Base-by-base conservation (phyloP, 64 coral and sea anemone genomes). In the Orbicella faveolata region DNA sequence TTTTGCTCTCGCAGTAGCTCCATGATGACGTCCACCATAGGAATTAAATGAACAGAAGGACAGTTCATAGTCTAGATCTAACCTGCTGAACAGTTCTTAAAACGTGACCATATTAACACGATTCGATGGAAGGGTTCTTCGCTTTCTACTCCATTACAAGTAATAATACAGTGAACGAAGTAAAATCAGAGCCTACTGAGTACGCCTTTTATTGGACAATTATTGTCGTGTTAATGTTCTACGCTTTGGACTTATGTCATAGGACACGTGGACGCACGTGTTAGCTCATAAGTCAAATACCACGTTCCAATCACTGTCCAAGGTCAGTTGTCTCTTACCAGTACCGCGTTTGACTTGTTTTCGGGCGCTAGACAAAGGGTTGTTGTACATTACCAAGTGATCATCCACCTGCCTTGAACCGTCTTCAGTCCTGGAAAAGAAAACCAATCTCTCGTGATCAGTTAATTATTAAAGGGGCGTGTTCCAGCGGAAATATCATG, bases 301-400 rank as follows among this genome's bases (percentile, higher is more conserved):
- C 61, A 52, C 64, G n/a, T 85, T 85, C 65, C 36, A 52, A 51
- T 85, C 44, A 52, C 36, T 67, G 75, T 64, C 75, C 44, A 67
- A 18, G 41, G 35, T 69, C 57, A 79, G 35, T 20, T 89, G 30
- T 9, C 8, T 64, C 20, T n/a, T 48, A 13, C 9, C 18, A 13
- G 4, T 13, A 36, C 13, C 11, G 34, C 20, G 11, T 44, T 84
- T 77, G 34, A 35, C 20, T 61, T 25, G 16, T 57, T 54, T 23
- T 87, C 53, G 30, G 33, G 87, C 73, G 21, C 18, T 76, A 88
- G 92, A 95, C 6, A 95, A 75, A 1, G 94, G 94, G 64, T 96
- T 96, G 37, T 96, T 92, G 87, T 93, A 93, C 94, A 93, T 96
- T 6, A 96, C 74, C n/a, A 96, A 68, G 54, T 74, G 79, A 25